Evolutionary conservation across 2,113 vertebrate genomes (phyloP).

Genomic region (Perca schrenkii): DNA sequence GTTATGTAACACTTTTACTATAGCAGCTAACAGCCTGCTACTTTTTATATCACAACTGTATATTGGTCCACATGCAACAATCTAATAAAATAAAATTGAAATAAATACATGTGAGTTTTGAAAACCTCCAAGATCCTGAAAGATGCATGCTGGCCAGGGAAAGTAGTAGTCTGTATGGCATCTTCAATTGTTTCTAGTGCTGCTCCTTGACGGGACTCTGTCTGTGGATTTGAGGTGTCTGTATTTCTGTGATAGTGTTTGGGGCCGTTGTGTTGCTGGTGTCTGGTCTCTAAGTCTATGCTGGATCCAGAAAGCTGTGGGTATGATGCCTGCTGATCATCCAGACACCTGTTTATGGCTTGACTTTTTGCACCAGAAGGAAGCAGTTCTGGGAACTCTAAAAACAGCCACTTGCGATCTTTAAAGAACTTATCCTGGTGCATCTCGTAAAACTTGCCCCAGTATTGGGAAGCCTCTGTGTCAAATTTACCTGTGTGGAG

Average conservation of each 20-base stretch:
- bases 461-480: constrained; percentile 88
- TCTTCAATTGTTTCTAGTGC: constrained; percentile 23
- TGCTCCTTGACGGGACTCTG: constrained; percentile 1
- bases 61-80: neutral
- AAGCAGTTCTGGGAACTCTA: constrained; percentile 95
- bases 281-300: constrained; percentile 14
- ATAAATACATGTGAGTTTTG: constrained; percentile 4
- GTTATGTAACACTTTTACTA: constrained; percentile 1
- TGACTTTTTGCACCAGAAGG: constrained; percentile 46
- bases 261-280: constrained; percentile 19
- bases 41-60: neutral
- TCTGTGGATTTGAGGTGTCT: constrained; percentile 8
- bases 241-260: constrained; percentile 24
- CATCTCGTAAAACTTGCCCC: constrained; percentile 92
- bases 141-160: constrained; percentile 87
- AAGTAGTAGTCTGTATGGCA: constrained; percentile 54
- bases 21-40: neutral
- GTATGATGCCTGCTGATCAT: constrained; percentile 3
- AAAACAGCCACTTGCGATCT: constrained; percentile 94
- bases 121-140: constrained; percentile 93
- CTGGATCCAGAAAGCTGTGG: constrained; percentile 1
- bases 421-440: constrained; percentile 95
- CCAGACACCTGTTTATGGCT: constrained; percentile 1
- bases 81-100: neutral
- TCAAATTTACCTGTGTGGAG: constrained; percentile 88